Percentiles rank a stretch among this genome's conserved stretches.
These are phyloP conservation scores for Albula goreensis DNA, from an alignment of 2,113 vertebrate species.

Conservation along the genomic window DNA sequence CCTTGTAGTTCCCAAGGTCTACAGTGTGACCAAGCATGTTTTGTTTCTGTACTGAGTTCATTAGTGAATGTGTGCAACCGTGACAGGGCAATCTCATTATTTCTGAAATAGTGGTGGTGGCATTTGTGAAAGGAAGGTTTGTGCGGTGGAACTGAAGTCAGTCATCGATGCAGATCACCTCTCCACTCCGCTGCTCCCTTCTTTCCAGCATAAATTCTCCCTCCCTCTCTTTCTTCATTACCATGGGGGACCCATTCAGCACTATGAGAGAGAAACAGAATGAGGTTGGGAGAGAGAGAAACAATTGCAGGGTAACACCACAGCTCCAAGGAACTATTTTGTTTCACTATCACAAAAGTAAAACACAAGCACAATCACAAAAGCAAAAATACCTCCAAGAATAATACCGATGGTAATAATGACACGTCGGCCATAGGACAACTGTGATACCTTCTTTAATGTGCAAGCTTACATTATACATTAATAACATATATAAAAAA, in stretches of 20 bases:
- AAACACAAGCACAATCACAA: neutral
- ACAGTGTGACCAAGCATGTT: neutral
- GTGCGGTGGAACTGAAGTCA: neutral
- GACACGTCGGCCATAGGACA: neutral
- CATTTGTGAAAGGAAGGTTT: neutral
- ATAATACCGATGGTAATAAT: neutral
- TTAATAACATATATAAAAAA: conserved; percentile 44
- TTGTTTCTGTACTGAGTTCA: neutral
- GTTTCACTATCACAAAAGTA: neutral
- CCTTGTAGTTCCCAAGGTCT: neutral
- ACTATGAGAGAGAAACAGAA: neutral
- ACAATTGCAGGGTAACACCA: neutral
- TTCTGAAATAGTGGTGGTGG: too few species aligned
- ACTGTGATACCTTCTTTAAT: conserved; percentile 55
- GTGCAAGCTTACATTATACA: conserved; percentile 51
- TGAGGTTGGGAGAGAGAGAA: neutral
- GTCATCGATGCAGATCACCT: conserved; percentile 3
- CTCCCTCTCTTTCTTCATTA: conserved; percentile 3
- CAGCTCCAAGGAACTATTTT: neutral
- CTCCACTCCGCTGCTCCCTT: conserved; percentile 6
- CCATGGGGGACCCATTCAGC: neutral
- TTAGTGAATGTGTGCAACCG: neutral
- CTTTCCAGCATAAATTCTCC: neutral
- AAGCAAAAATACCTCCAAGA: neutral
- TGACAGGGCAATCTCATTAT: neutral